A percentile compares a stretch with the other conserved stretches of the same genome.
These are phyloP conservation scores for Egretta garzetta DNA, from an alignment of 2,113 vertebrate genomes.

Conservation along the genomic window DNA sequence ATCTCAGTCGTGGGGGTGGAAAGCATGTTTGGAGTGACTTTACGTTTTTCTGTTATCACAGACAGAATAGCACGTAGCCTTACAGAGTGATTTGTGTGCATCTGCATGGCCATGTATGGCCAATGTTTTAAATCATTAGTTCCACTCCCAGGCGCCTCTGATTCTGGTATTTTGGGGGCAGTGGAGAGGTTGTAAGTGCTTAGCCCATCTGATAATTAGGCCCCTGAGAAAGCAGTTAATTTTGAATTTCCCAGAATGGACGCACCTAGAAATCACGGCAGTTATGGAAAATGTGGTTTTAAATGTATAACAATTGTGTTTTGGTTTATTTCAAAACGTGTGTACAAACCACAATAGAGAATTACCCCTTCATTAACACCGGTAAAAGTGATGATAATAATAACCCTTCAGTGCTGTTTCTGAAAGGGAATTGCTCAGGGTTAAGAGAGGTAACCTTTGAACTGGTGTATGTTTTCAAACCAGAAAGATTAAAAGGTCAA, in stretches of 20 bases:
- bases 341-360: slow-evolving; percentile 29
- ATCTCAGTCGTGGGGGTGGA: background rate
- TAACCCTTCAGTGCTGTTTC: slow-evolving; percentile 18
- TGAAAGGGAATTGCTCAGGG: slow-evolving; percentile 27
- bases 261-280: background rate
- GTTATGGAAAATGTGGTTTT: background rate
- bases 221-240: background rate
- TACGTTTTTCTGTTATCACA: background rate
- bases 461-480: slow-evolving; percentile 49
- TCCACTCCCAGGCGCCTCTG: background rate
- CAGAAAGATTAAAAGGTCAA: slow-evolving; percentile 51
- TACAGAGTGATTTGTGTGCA: background rate
- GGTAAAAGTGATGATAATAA: slow-evolving; percentile 26
- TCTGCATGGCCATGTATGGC: background rate
- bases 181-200: background rate
- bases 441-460: slow-evolving; percentile 57
- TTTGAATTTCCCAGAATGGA: background rate
- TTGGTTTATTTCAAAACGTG: slow-evolving; percentile 17
- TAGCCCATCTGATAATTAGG: slow-evolving; percentile 21
- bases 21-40: background rate
- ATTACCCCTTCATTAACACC: slow-evolving; percentile 23
- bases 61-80: background rate
- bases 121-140: background rate
- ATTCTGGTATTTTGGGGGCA: slow-evolving; percentile 21
- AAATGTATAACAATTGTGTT: background rate